Evolutionary conservation across 2,888 invertebrate species (phyloP).

Genomic region (Drosophila kanekoi): DNA sequence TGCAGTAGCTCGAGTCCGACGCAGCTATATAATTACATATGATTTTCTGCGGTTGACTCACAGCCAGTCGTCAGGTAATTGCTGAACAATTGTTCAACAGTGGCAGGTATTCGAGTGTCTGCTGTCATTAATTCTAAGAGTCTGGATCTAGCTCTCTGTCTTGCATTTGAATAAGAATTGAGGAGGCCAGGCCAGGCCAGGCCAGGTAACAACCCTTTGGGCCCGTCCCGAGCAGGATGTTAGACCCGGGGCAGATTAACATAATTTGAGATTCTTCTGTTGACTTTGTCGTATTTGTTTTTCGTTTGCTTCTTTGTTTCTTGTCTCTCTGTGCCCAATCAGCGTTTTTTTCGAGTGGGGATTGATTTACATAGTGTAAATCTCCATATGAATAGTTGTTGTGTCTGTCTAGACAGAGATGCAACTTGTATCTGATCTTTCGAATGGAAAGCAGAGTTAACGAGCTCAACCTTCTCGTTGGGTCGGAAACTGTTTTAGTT

Average conservation of each 20-base stretch:
- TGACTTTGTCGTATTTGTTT: slow-evolving; percentile 41
- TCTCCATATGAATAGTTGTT: slow-evolving; percentile 19
- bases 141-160: slow-evolving; percentile 23
- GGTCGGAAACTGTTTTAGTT: slow-evolving; percentile 22
- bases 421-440: slow-evolving; percentile 24
- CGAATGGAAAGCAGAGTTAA: slow-evolving; percentile 40
- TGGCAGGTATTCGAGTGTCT: slow-evolving; percentile 47
- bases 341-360: slow-evolving; percentile 34
- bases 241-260: slow-evolving; percentile 48
- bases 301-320: slow-evolving; percentile 30
- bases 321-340: slow-evolving; percentile 56
- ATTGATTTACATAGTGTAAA: slow-evolving; percentile 61
- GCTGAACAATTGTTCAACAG: slow-evolving; percentile 37
- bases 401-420: slow-evolving; percentile 15
- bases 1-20: slow-evolving; percentile 19
- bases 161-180: slow-evolving; percentile 70
- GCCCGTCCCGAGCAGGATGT: slow-evolving; percentile 49
- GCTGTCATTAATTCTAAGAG: slow-evolving; percentile 71
- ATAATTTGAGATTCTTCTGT: slow-evolving; percentile 53
- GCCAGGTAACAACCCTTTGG: slow-evolving; percentile 41
- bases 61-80: slow-evolving; percentile 42
- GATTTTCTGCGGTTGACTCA: slow-evolving; percentile 67
- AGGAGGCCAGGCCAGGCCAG: neutral
- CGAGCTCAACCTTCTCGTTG: slow-evolving; percentile 36
- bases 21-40: slow-evolving; percentile 61